phyloP scores from a whole-genome alignment of 2,888 invertebrate species.

The Teleiodes luculella region DNA sequence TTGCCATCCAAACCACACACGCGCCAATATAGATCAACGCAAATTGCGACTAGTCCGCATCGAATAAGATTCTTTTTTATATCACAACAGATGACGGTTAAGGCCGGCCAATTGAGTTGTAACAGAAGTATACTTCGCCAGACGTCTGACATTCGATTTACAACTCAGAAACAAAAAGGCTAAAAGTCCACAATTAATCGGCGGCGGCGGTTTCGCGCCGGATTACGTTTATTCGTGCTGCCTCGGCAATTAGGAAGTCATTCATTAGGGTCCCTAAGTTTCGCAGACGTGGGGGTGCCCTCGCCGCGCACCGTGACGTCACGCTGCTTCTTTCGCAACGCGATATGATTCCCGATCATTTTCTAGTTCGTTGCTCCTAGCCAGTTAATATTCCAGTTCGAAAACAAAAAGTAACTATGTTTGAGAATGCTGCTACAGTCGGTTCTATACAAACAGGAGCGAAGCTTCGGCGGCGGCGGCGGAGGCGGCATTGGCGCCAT shows the following conservation, averaged over 20 bases:
- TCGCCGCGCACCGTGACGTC: conserved; percentile 58
- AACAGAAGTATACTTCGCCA: conserved; percentile 56
- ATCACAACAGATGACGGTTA: conserved; percentile 34
- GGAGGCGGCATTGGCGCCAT: conserved; percentile 74
- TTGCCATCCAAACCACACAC: conserved; percentile 13
- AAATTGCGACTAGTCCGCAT: conserved; percentile 35
- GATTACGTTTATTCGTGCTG: conserved; percentile 72
- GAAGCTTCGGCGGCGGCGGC: conserved; percentile 35
- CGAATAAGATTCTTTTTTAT: conserved; percentile 50
- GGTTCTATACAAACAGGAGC: conserved; percentile 66
- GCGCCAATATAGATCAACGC: conserved; percentile 18
- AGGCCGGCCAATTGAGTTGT: conserved; percentile 43
- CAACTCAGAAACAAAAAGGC: conserved; percentile 62
- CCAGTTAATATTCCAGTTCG: conserved; percentile 35
- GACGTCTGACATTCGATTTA: conserved; percentile 65
- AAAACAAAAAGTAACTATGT: conserved; percentile 61
- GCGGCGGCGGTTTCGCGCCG: conserved; percentile 56
- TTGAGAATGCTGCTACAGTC: conserved; percentile 57
- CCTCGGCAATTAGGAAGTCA: conserved; percentile 78
- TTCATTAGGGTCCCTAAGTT: conserved; percentile 79
- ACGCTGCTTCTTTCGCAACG: conserved; percentile 54
- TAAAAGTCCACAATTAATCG: conserved; percentile 71
- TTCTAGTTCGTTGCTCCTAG: conserved; percentile 43
- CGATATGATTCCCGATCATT: conserved; percentile 43
- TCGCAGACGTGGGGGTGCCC: conserved; percentile 76